Percentiles rank a stretch among this genome's conserved stretches.
These are phyloP conservation scores for Venustoraphidia nigricollis DNA, from an alignment of 2,888 invertebrate species.

Conservation along the genomic window DNA sequence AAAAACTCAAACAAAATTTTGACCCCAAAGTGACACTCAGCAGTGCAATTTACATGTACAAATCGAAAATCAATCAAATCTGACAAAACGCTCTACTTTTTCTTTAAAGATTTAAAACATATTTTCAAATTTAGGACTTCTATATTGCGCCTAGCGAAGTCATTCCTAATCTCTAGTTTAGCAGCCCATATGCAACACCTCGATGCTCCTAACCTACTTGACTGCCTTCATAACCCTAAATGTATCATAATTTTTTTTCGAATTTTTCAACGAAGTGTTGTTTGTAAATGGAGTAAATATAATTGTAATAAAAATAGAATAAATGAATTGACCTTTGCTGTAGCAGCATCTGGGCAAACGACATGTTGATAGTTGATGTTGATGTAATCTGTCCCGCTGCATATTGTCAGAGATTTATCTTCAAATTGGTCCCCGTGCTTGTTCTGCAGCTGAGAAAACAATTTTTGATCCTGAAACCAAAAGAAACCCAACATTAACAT, in stretches of 20 bases:
- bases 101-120: too few species aligned
- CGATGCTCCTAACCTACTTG: too few species aligned
- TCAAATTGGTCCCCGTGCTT: constrained; percentile 74
- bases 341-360: constrained; percentile 82
- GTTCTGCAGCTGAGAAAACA: constrained; percentile 55
- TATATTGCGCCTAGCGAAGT: too few species aligned
- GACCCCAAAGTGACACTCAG: too few species aligned
- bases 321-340: constrained; percentile 63
- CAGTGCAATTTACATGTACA: too few species aligned
- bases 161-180: too few species aligned
- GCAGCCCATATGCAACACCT: too few species aligned
- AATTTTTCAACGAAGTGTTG: neutral
- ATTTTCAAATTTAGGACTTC: too few species aligned
- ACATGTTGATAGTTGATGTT: constrained; percentile 97
- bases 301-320: neutral
- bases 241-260: neutral
- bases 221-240: too few species aligned
- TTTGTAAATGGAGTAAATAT: neutral
- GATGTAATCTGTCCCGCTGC: constrained; percentile 96
- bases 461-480: constrained; percentile 57
- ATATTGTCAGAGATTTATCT: constrained; percentile 89
- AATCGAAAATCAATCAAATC: too few species aligned
- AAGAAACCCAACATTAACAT: constrained; percentile 9
- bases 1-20: too few species aligned
- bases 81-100: too few species aligned